Conservation (phyloP, 2,888 invertebrate species). For the Philereme transversata region DNA sequence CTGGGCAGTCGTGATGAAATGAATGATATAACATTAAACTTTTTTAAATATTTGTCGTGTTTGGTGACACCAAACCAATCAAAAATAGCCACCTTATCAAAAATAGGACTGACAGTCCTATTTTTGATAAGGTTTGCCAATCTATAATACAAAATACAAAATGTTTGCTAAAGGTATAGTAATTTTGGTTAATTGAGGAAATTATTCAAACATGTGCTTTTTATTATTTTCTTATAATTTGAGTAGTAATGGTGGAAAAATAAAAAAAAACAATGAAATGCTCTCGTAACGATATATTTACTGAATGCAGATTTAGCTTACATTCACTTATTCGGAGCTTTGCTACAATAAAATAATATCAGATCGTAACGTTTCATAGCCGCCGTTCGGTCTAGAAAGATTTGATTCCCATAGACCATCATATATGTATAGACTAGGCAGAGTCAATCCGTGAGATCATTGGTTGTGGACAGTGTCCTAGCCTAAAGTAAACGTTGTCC, state of each 20-base stretch:
- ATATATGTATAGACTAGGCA: neutral
- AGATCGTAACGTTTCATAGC: conserved; percentile 15
- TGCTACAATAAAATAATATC: conserved; percentile 16
- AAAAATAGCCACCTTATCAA: no score
- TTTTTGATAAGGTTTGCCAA: no score
- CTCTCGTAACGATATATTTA: conserved; percentile 27
- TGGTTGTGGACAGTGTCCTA: neutral
- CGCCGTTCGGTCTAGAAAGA: conserved; percentile 5
- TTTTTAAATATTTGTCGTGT: no score
- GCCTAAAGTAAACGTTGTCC: conserved; percentile 19
- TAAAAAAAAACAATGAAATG: conserved; percentile 14
- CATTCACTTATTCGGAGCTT: conserved; percentile 28
- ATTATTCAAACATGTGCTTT: neutral
- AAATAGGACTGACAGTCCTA: no score
- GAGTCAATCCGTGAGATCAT: conserved; percentile 16
- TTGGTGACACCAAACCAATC: no score
- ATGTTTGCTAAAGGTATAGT: no score
- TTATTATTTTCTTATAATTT: no score
- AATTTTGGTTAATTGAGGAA: no score
- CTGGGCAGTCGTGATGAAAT: no score
- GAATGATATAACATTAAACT: no score
- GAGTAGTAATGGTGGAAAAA: neutral
- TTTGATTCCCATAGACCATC: neutral
- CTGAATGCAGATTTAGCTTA: conserved; percentile 22
- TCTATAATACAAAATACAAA: no score